Percentiles rank a stretch among this genome's conserved stretches.
Conservation (phyloP, 1,140 invertebrate genomes). For the Magallana gigas region DNA sequence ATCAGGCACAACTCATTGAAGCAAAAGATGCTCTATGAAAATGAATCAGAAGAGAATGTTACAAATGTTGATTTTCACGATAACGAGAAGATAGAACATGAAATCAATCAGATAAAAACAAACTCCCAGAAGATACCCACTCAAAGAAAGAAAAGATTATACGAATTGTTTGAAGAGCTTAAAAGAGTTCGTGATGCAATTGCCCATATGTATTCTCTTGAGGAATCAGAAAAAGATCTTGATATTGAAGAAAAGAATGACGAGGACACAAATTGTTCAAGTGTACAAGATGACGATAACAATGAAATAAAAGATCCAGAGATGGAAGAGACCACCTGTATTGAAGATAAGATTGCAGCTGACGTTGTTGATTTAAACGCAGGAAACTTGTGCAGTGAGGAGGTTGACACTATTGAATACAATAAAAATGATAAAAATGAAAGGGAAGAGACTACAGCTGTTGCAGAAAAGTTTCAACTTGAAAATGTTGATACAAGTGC, state of each 20-base stretch:
- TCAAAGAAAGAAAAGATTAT: neutral
- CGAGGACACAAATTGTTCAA: neutral
- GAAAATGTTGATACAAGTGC: too few species aligned
- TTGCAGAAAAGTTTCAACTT: neutral
- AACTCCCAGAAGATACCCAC: neutral
- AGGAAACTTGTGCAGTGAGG: neutral
- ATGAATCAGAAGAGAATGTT: neutral
- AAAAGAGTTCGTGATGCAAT: constrained; percentile 8
- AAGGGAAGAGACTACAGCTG: neutral
- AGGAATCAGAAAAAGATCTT: neutral
- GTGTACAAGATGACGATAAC: neutral
- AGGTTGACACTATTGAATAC: neutral
- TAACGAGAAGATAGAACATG: neutral
- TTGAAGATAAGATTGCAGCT: neutral
- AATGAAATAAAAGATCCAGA: neutral
- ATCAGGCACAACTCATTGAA: neutral
- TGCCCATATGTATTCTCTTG: constrained; percentile 5
- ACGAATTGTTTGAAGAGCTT: neutral
- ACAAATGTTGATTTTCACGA: neutral
- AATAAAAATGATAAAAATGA: constrained; percentile 16
- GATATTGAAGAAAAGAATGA: neutral
- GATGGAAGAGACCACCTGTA: neutral
- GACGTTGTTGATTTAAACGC: neutral
- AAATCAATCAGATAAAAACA: neutral
- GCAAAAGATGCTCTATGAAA: neutral